Percentiles rank a stretch among this genome's conserved stretches.
These are phyloP conservation scores for Lycodopsis pacificus DNA, from an alignment of 2,797 vertebrate genomes.

Conservation along the genomic window DNA sequence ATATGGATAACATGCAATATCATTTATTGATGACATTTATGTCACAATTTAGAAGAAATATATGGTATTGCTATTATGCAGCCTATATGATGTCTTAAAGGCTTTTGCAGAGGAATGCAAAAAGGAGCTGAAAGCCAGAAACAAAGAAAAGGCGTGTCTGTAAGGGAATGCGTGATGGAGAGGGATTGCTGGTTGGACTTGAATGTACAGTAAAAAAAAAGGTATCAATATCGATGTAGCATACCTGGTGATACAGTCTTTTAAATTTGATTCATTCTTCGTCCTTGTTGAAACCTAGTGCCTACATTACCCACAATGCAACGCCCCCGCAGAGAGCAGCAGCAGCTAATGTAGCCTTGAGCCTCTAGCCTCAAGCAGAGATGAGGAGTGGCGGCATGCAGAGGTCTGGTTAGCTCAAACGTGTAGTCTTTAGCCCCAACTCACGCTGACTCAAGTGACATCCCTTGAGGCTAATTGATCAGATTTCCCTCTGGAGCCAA, in stretches of 20 bases:
- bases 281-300: neutral
- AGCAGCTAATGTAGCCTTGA: neutral
- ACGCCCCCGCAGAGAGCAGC: neutral
- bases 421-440: neutral
- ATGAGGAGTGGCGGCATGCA: neutral
- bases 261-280: neutral
- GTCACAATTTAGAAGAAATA: constrained; percentile 3
- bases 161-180: neutral
- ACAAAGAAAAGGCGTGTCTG: neutral
- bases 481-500: neutral
- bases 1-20: constrained; percentile 3
- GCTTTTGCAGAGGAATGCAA: neutral
- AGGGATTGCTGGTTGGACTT: neutral
- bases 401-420: neutral
- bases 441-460: neutral
- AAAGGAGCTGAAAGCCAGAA: neutral
- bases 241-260: neutral
- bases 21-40: constrained; percentile 14
- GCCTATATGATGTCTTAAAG: neutral
- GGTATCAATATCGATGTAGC: neutral
- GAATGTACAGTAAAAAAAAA: neutral
- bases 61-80: neutral
- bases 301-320: neutral
- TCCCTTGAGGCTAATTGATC: neutral
- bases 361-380: neutral